Evolutionary conservation across 1,140 invertebrate species (phyloP).

Genomic region (Sycobia sp.): DNA sequence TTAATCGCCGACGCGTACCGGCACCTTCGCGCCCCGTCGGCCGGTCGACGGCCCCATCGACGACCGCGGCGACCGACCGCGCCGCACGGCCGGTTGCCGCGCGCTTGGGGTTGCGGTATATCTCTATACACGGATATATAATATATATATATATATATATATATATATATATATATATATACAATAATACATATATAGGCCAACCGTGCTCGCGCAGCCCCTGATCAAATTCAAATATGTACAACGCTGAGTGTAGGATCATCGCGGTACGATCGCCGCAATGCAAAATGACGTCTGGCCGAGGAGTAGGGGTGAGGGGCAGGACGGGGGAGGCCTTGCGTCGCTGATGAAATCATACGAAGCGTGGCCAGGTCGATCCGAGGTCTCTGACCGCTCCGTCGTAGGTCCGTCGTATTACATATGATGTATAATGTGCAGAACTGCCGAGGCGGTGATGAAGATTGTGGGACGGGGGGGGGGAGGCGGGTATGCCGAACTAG

Average conservation of each 20-base stretch:
- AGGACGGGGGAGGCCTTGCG: not conserved
- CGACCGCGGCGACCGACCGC: slow-evolving; percentile 32
- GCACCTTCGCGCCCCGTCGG: too few relatives aligned
- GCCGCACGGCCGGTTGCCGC: slow-evolving; percentile 29
- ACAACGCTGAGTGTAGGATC: slow-evolving; percentile 46
- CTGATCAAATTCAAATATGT: slow-evolving; percentile 59
- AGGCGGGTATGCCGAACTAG: too few relatives aligned
- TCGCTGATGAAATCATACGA: slow-evolving; percentile 58
- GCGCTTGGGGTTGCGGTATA: slow-evolving; percentile 50
- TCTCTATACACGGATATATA: too few relatives aligned
- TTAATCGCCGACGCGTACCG: not conserved
- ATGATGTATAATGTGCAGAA: too few relatives aligned
- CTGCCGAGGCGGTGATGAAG: not conserved
- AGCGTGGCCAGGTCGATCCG: slow-evolving; percentile 31
- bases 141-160: too few relatives aligned
- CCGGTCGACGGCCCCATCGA: not conserved
- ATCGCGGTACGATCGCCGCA: slow-evolving; percentile 1
- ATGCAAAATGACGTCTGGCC: not conserved
- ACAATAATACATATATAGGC: too few relatives aligned
- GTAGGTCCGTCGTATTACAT: too few relatives aligned
- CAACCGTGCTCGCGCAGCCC: too few relatives aligned
- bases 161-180: too few relatives aligned
- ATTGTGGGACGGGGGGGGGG: too few relatives aligned
- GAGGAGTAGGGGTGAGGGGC: not conserved
- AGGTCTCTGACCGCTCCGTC: not conserved